Evolutionary conservation across 1,140 invertebrate genomes (phyloP), one percentile per base, ranked within the genome.

Genomic region (Danaus plexippus): DNA sequence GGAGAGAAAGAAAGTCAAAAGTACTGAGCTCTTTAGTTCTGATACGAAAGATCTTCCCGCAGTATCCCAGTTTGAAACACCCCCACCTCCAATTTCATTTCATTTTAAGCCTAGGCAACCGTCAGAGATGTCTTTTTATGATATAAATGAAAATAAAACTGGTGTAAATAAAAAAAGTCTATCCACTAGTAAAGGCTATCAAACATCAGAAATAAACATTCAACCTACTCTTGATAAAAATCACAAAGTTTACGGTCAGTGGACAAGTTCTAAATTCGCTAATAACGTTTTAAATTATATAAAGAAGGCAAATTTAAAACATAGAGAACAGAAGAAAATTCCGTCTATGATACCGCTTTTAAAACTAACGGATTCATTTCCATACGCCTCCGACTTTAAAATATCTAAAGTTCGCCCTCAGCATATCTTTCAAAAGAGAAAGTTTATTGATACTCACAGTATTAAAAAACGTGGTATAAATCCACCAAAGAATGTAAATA

Each of bases 221-320:
- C 73, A 77, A 43, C 77, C 78, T 13, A 63, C 69, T 10, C 22
- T 62, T 7, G 49, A 69, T 7, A 64, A 62, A 43, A 65, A 77
- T 60, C 57, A 49, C 10, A 77, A 75, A 63, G 67, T 77, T 9
- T 80, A 83, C 43, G 75, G 75, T 22, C 75, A 86, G 61, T 80
- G 78, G 77, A 73, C 73, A 11, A 75, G 72, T 63, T 75, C 76
- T 11, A 77, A 80, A 62, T 80, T 80, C 63, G 79, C 79, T 8
- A 74, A 69, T 22, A 81, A 52, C 51, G 80, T 83, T 9, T 68
- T 84, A 61, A 84, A 79, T 67, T 80, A 78, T 66, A 52, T 86
- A 9, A 86, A 82, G 71, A 76, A 59, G 47, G 71, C 74, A 9
- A 80, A 76, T 54, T 67, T 71, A 52, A 64, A 73, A 40, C 62